Conservation (phyloP, 1,140 invertebrate species). For the Drosophila lacteicornis region DNA sequence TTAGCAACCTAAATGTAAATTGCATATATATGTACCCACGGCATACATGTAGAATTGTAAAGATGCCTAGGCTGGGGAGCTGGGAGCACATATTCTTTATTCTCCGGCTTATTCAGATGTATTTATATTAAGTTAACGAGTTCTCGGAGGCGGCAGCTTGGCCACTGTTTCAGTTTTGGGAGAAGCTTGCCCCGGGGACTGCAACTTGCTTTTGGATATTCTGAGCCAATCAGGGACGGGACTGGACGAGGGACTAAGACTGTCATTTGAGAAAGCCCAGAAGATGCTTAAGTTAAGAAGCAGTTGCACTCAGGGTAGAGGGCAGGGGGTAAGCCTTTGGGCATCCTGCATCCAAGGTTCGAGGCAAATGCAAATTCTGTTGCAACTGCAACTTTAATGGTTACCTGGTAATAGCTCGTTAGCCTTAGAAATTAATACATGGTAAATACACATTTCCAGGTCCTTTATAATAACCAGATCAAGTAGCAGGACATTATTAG, state of each 20-base stretch:
- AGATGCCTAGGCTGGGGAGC: slow-evolving; percentile 5
- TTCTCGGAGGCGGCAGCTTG: not conserved
- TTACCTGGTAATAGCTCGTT: slow-evolving; percentile 9
- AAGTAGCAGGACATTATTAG: not conserved
- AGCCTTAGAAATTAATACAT: not conserved
- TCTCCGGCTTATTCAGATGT: not conserved
- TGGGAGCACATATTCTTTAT: slow-evolving; percentile 3
- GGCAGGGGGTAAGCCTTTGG: no score
- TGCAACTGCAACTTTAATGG: not conserved
- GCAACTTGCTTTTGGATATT: no score
- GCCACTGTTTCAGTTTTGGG: not conserved
- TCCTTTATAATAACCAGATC: no score
- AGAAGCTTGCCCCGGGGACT: not conserved
- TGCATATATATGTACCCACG: no score
- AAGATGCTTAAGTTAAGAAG: not conserved
- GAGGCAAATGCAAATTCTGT: no score
- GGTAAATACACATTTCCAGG: not conserved
- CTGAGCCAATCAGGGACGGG: no score
- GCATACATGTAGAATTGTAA: slow-evolving; percentile 7
- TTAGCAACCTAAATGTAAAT: slow-evolving; percentile 47
- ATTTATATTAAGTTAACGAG: slow-evolving; percentile 15
- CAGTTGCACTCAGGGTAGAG: not conserved
- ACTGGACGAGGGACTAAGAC: no score
- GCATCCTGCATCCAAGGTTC: no score
- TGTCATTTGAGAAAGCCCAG: not conserved